Base-by-base conservation (phyloP, 2,888 invertebrate genomes). In the Odontothrips loti region DNA sequence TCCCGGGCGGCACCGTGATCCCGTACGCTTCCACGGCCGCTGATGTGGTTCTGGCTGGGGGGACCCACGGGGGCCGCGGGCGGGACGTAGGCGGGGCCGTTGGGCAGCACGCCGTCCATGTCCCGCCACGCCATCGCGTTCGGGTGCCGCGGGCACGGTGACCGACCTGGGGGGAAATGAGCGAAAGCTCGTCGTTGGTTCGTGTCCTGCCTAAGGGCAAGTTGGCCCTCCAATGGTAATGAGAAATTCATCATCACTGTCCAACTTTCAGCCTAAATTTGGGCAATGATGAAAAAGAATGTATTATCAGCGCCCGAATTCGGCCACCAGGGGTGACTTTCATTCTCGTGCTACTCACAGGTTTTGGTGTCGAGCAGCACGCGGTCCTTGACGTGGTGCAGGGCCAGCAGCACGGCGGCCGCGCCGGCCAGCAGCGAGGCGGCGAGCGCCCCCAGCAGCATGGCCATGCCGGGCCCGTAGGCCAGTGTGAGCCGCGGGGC, bases 381-480 rank as follows among this genome's bases (percentile, higher is more conserved):
- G 68, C 68, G 68, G 68, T 68, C 68, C 68, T 68, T 68, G 68
- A 68, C 68, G 68, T 23, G 68, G 68, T 68, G 68, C 68, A 68
- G 68, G 9, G 68, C 68, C 23, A 68, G 68, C 68, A 68, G 68
- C 23, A 68, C 68, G 68, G 68, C 68, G 68, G 68, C 68, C 23
- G 68, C 68, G 23, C 68, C 68, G 23, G 68, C 68, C 23, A 68
- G 68, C 23, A 68, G 68, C 68, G 68, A n/a, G 68, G 68, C 23
- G 68, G 68, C 68, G n/a, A 68, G 68, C 23, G 68, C n/a, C 1
- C 23, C 68, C 68, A 68, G 68, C 68, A 68, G 68, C 68, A 68
- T n/a, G 23, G 68, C 68, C 68, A 68, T 23, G 23, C 68, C 68
- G 23, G 68, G 68, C 23, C 68, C 68, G 68, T 68, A 68, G 23